phyloP scores from a whole-genome alignment of 2,113 vertebrate species.

The Balaeniceps rex region DNA sequence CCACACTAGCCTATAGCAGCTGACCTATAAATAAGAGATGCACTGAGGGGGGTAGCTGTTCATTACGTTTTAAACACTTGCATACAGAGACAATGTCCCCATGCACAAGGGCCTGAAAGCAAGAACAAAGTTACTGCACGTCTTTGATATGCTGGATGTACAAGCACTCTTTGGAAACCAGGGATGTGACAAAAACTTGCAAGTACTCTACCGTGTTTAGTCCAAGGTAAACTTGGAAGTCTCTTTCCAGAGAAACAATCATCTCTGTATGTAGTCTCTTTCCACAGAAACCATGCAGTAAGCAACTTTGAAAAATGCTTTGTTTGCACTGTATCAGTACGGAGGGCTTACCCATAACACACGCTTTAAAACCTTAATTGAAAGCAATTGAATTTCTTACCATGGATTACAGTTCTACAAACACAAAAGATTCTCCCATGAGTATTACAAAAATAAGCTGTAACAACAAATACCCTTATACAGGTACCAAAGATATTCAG shows the following conservation, averaged over 20 bases:
- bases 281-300: background rate
- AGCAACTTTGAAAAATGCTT: constrained; percentile 46
- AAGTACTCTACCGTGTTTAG: background rate
- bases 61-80: constrained; percentile 14
- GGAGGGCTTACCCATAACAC: background rate
- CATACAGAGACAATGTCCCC: background rate
- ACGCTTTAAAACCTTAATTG: background rate
- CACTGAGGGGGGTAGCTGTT: background rate
- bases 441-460: background rate
- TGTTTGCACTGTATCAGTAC: background rate
- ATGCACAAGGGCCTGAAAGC: background rate
- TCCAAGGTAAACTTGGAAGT: constrained; percentile 15
- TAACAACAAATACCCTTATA: background rate
- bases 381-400: background rate
- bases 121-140: background rate
- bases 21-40: constrained; percentile 29
- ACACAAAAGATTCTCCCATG: background rate
- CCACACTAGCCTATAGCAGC: background rate
- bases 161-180: background rate
- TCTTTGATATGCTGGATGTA: background rate
- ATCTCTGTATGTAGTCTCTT: background rate
- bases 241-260: background rate
- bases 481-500: background rate
- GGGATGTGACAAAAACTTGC: background rate
- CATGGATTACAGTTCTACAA: background rate